Percentiles rank a stretch among this genome's conserved stretches.
Evolutionary conservation across 2,888 invertebrate genomes (phyloP).

Genomic region (Eilema griseolum): DNA sequence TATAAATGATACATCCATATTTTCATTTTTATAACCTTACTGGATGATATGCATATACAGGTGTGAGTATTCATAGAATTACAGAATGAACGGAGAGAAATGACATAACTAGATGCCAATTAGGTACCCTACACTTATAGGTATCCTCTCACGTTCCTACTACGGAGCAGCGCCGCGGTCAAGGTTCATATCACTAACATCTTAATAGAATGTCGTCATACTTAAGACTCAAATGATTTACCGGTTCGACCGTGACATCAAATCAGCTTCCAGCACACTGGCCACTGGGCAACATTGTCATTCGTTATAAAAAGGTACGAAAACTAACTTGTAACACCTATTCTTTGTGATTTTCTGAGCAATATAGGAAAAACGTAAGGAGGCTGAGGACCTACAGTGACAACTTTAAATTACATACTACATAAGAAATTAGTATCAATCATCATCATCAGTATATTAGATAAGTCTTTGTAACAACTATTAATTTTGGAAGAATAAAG

Average conservation of each 20-base stretch:
- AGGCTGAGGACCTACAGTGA: not conserved
- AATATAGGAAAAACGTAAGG: too few relatives aligned
- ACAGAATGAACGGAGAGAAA: not conserved
- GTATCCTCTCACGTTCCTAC: constrained; percentile 12
- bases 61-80: not conserved
- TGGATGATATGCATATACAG: too few relatives aligned
- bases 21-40: too few relatives aligned
- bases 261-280: constrained; percentile 16
- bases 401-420: too few relatives aligned
- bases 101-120: not conserved
- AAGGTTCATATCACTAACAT: constrained; percentile 23
- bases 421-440: too few relatives aligned
- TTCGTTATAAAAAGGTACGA: not conserved
- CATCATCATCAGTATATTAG: too few relatives aligned
- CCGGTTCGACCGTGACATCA: constrained; percentile 37
- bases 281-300: not conserved
- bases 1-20: too few relatives aligned
- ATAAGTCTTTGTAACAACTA: too few relatives aligned
- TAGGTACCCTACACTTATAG: not conserved
- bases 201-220: constrained; percentile 39
- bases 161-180: constrained; percentile 13
- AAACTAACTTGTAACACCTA: not conserved
- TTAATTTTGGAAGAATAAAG: too few relatives aligned
- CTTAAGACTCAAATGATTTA: constrained; percentile 37
- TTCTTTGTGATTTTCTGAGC: not conserved